phyloP scores from a whole-genome alignment of 2,888 invertebrate genomes.

The Andrena minutula region DNA sequence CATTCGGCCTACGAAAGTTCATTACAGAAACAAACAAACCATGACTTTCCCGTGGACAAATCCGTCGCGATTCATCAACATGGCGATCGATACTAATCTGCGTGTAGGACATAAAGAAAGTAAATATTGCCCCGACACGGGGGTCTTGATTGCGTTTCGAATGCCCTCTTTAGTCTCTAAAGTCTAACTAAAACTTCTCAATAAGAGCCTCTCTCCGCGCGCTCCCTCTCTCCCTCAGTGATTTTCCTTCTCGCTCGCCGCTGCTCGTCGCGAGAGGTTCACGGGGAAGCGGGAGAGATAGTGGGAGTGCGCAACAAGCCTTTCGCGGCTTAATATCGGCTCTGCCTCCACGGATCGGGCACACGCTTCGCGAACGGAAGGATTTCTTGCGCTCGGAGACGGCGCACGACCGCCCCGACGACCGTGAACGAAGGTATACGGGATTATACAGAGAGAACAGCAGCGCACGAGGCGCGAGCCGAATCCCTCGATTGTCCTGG shows the following conservation, averaged over 20 bases:
- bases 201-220: conserved; percentile 41
- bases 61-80: background rate
- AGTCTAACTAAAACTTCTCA: conserved; percentile 44
- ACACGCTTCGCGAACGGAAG: conserved; percentile 51
- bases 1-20: background rate
- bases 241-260: conserved; percentile 15
- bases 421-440: conserved; percentile 39
- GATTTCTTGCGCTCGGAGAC: conserved; percentile 35
- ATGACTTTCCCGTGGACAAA: too few species aligned
- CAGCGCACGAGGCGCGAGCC: conserved; percentile 57
- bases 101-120: background rate
- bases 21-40: background rate
- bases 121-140: conserved; percentile 13
- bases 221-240: conserved; percentile 25
- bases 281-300: conserved; percentile 14
- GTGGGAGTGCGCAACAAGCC: conserved; percentile 62
- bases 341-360: conserved; percentile 34
- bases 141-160: conserved; percentile 18
- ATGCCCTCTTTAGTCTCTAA: conserved; percentile 39
- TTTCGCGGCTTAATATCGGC: conserved; percentile 69
- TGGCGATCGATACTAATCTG: conserved; percentile 1
- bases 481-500: conserved; percentile 63
- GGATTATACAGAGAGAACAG: conserved; percentile 44
- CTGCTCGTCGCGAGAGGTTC: conserved; percentile 17
- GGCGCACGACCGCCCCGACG: conserved; percentile 26